Evolutionary conservation across 1,140 invertebrate genomes (phyloP), one percentile per base, ranked within the genome.

Genomic region (Diachasmimorpha longicaudata): DNA sequence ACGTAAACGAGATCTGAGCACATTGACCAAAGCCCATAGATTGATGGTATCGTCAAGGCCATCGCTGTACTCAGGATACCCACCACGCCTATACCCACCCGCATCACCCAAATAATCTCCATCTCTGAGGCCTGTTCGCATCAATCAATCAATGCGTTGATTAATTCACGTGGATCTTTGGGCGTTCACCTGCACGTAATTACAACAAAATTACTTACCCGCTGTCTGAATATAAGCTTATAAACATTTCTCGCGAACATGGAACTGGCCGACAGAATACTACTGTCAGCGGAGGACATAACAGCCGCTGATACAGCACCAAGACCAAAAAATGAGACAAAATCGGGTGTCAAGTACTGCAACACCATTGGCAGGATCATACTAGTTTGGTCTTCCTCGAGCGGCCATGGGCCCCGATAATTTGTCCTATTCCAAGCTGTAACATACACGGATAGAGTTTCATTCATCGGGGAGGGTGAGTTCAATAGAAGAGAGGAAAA

Each of bases 161-260:
- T 52, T 52, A 52, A 23, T 37, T 13, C 16, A 39, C 19, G 10
- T 23, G 11, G 11, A 42, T 37, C 31, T 31, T n/a, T 31, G 31
- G 31, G 6, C 31, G 6, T 31, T 31, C 31, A 31, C 31, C 14
- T 13, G 39, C n/a, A n/a, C n/a, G n/a, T n/a, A n/a, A n/a, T n/a
- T n/a, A n/a, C n/a, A n/a, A 9, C 39, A 42, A 42, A 42, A 52
- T 19, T n/a, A 84, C 90, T 90, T 85, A 95, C 94, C 88, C 94
- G 93, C 89, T 97, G 96, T 78, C 97, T 90, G 90, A 99, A 98
- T 84, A 99, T 97, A 82, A 98, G 91, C 90, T 97, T 98, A 91
- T 99, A 99, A 76, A 99, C 95, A 87, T 99, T 99, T 84, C 97
- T 93, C 70, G 98, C 97, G 87, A 99, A 99, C 98, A 99, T 99